phyloP scores from a whole-genome alignment of 2,797 vertebrate genomes.

The Coracias cyanogaster region DNA sequence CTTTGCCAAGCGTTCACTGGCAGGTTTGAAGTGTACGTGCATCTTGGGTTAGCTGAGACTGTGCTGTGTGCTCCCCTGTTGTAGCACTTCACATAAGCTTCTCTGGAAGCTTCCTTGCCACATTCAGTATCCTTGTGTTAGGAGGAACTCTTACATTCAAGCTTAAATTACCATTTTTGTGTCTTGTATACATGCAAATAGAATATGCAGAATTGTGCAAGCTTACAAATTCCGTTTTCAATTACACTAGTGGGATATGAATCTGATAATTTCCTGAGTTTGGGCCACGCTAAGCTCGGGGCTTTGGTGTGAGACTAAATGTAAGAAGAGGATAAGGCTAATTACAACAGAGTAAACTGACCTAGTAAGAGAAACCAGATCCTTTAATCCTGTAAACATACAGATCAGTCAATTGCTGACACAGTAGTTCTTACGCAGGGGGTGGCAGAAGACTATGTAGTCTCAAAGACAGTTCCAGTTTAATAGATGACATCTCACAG shows the following conservation, averaged over 20 bases:
- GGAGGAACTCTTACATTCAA: neutral
- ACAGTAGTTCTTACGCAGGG: neutral
- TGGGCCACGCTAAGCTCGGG: neutral
- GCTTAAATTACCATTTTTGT: neutral
- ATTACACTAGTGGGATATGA: rapidly evolving
- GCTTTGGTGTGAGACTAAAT: neutral
- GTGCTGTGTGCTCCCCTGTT: neutral
- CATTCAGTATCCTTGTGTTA: neutral
- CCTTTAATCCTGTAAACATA: constrained; percentile 39
- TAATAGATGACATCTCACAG: neutral
- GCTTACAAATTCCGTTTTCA: neutral
- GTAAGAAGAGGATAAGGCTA: constrained; percentile 21
- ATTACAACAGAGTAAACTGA: constrained; percentile 51
- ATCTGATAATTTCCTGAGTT: neutral
- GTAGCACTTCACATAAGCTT: rapidly evolving
- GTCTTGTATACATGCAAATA: neutral
- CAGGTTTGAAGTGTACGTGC: neutral
- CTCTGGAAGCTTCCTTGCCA: neutral
- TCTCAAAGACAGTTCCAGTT: neutral
- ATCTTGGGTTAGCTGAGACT: neutral
- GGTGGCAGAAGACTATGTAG: neutral
- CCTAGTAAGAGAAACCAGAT: constrained; percentile 15
- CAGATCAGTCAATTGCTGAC: neutral
- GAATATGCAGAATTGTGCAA: neutral
- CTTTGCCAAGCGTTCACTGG: neutral